Percentiles rank a stretch among this genome's conserved stretches.
Evolutionary conservation across 2,113 vertebrate genomes (phyloP).

Genomic region (Anhinga rufa): DNA sequence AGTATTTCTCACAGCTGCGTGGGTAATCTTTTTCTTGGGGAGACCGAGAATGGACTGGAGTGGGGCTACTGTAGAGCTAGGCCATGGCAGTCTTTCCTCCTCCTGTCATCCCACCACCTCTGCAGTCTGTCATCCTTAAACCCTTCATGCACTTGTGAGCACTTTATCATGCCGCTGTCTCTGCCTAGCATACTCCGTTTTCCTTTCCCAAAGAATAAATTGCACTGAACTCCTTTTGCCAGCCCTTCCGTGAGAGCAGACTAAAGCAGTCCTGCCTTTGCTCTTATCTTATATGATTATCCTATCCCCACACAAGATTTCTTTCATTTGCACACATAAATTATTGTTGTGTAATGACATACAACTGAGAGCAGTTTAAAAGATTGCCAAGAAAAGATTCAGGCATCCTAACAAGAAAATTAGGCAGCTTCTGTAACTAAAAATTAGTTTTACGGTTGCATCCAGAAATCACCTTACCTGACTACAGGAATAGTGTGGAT

Average conservation of each 20-base stretch:
- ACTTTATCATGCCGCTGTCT: background rate
- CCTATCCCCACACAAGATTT: background rate
- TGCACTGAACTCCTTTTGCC: background rate
- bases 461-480: background rate
- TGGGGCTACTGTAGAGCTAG: background rate
- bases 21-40: background rate
- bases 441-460: background rate
- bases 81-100: background rate
- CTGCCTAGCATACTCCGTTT: background rate
- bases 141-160: background rate
- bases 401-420: background rate
- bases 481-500: background rate
- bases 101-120: background rate
- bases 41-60: background rate
- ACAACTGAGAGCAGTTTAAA: background rate
- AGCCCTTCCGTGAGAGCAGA: background rate
- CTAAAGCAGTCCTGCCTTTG: background rate
- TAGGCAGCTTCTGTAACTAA: background rate
- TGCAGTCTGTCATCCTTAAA: background rate
- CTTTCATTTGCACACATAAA: background rate
- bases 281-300: background rate
- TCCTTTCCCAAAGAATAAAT: background rate
- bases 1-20: background rate
- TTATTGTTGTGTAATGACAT: background rate
- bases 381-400: background rate